Base-by-base conservation (phyloP, 2,888 invertebrate species). In the Pharmacophagus antenor region DNA sequence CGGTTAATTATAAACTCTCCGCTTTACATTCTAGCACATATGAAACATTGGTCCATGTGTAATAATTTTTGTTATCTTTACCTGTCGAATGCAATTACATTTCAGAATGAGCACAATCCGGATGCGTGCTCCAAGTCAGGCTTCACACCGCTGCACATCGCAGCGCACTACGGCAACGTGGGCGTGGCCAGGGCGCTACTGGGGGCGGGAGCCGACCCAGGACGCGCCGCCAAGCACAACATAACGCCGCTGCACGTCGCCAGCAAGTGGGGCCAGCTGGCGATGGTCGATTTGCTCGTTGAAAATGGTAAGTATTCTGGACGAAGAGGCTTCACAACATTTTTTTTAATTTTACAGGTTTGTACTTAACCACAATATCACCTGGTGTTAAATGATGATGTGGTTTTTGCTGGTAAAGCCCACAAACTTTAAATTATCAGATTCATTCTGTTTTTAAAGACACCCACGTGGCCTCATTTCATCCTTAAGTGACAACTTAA, bases 231-330 rank as follows among this genome's bases (percentile, higher is more conserved):
- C 25, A 98, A 99, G 92, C 99, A 99, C 88, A 97, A 96, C 84
- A 99, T 99, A 73, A 98, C 98, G n/a, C 99, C 99, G 0, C 89
- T 99, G 55, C 99, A 99, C 84, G 99, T 99, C 41, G 98, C 99
- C 47, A 96, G 97, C 74, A 99, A 99, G 91, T 99, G 99, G 99
- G 99, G 99, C 8, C 98, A 98, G 83, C 94, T 95, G 69, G 96
- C 96, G 69, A 97, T 99, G 95, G 95, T 98, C 25, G 94, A 95
- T 61, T 88, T 99, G 66, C 92, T 99, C 63, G 92, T 99, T 51
- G 95, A 96, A 70, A 95, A 96, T 64, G 90, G 91, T 91, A 71
- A 78, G n/a, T n/a, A n/a, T n/a, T n/a, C n/a, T n/a, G n/a, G n/a
- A n/a, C n/a, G n/a, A n/a, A n/a, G n/a, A n/a, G n/a, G n/a, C n/a